Base-by-base conservation (phyloP, 2,113 vertebrate species). In the Ginglymostoma cirratum region DNA sequence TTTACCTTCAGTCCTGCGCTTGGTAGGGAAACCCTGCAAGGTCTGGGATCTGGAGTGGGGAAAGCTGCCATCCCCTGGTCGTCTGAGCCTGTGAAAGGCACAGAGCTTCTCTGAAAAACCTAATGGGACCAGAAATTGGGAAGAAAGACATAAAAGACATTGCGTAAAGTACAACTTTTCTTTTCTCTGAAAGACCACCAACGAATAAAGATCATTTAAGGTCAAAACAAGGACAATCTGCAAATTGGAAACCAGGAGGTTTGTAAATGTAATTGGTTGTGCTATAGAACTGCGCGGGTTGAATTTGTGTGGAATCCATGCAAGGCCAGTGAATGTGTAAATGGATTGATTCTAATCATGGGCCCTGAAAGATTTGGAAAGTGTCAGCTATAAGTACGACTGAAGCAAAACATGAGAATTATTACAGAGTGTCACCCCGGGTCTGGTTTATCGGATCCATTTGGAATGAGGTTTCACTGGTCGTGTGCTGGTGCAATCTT, bases 41-140 rank as follows among this genome's bases (percentile, higher is more conserved):
- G 96, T 97, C 98, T 97, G 97, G 96, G 34, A 45, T 96, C 97
- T 96, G 96, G 19, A 97, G 96, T 96, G 87, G 34, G 87, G 5
- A 92, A n/a, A n/a, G 87, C 55, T 30, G 87, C 14, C 55, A 65
- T 3, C 3, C 61, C 92, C 93, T 70, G 93, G n/a, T 67, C 92
- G 45, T 67, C 42, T 67, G 65, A 94, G 34, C n/a, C 65, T 94
- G 92, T 8, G n/a, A 3, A 23, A 69, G 97, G 97, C 96, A 97
- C 97, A 93, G 98, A 97, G 96, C 97, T 98, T 97, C 98, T 98
- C 97, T 98, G 98, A 98, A 99, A 99, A 96, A 99, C 98, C 98
- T 99, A 97, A 96, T 96, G 97, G 97, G 97, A 97, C 97, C 98
- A 97, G 98, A 98, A 89, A 52, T 86, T 42, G 27, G 96, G 94